Base-by-base conservation (phyloP, 1,140 invertebrate genomes). In the Drosophila trapezifrons region DNA sequence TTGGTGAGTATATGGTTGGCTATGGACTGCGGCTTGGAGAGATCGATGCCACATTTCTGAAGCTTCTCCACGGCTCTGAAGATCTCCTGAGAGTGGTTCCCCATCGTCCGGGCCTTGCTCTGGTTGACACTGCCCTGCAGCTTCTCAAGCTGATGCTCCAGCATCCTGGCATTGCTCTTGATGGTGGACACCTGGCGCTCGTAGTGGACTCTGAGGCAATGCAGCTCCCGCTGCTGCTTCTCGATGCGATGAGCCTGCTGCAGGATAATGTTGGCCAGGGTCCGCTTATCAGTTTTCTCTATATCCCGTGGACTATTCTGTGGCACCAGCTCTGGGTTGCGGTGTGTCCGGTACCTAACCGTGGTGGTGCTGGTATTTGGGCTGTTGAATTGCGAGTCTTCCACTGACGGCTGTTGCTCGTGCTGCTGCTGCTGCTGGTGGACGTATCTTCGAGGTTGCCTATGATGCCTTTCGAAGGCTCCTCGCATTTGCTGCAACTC, bases 151-250 rank as follows among this genome's bases (percentile, higher is more conserved):
- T 76, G 73, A 0, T 49, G n/a, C 13, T 73, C 73, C 25, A 76
- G 38, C 51, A 74, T 42, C 10, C 37, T 18, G 70, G 58, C 70
- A 54, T 46, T 76, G 20, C 12, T 55, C 42, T 76, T 76, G 32
- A 76, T 76, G 47, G 56, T 60, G 32, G 73, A 49, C 73, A 76
- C 73, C 52, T 76, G 73, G 13, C 70, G 52, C 27, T 65, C 70
- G n/a, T 76, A 76, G 52, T 63, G 71, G 0, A 25, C 32, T 8
- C 54, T 75, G 1, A 76, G 46, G 12, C 25, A 32, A 0, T 46
- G 46, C 29, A 76, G 40, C 18, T 64, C 57, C 2, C 20, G 22
- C 29, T 65, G 29, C 17, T 65, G 73, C 1, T 65, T 25, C 27
- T 74, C 70, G 35, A 76, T 76, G 29, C 51, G 52, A 10, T 42